Percentiles rank a stretch among this genome's conserved stretches.
Conservation (phyloP, 2,797 vertebrate species). For the Crypturellus tataupa region DNA sequence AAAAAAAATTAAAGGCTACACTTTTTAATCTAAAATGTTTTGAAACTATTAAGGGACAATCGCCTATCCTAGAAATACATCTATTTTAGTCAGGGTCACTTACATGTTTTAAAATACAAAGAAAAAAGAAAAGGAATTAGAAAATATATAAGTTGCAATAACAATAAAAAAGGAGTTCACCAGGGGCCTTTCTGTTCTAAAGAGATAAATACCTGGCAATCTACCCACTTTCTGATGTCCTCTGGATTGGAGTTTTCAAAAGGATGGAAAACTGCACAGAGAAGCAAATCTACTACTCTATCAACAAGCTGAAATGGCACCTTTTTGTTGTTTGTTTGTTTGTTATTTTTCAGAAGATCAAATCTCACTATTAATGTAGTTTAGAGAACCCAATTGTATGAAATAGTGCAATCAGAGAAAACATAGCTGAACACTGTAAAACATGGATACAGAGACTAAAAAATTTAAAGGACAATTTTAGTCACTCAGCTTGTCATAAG, state of each 20-base stretch:
- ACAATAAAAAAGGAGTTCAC: not conserved
- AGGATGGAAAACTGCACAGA: slow-evolving; percentile 3
- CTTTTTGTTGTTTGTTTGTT: too few species aligned
- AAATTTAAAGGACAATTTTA: not conserved
- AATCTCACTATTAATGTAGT: not conserved
- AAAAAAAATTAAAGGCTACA: not conserved
- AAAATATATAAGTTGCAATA: not conserved
- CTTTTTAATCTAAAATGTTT: not conserved
- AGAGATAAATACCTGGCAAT: not conserved
- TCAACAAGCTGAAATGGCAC: not conserved
- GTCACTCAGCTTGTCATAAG: not conserved
- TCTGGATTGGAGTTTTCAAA: not conserved
- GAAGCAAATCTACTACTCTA: slow-evolving; percentile 21
- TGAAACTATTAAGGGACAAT: not conserved
- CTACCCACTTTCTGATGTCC: not conserved
- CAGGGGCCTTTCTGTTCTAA: not conserved
- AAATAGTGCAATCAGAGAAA: not conserved
- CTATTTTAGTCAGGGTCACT: not conserved
- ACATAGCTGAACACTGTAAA: not conserved
- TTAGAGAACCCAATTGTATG: not conserved
- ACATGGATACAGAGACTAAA: not conserved
- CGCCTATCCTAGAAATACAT: not conserved
- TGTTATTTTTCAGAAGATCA: not conserved
- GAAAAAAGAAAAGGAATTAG: not conserved
- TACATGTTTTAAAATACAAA: not conserved